These are phyloP conservation scores for Apotomis capreana DNA, from an alignment of 2,888 invertebrate genomes.

Conservation along the genomic window DNA sequence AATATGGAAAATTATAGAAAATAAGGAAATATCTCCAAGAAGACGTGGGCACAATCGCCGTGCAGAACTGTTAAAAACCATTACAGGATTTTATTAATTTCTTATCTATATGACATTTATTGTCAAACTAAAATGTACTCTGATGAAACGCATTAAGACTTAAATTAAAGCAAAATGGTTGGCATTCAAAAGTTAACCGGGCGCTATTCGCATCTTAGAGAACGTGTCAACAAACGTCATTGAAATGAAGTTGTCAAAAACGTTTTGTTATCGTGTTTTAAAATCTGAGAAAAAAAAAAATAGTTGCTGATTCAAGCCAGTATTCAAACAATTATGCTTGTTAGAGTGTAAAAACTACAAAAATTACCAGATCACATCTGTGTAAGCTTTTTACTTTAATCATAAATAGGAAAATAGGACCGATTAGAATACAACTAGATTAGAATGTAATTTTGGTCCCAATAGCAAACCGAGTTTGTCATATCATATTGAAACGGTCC, in stretches of 20 bases:
- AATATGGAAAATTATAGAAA: slow-evolving; percentile 42
- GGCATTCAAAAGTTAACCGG: neutral
- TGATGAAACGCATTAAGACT: fast-evolving
- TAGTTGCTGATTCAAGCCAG: too few relatives aligned
- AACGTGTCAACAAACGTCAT: neutral
- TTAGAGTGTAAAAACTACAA: too few relatives aligned
- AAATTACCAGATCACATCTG: too few relatives aligned
- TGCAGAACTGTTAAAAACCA: slow-evolving; percentile 6
- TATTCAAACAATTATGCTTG: too few relatives aligned
- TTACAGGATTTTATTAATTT: neutral
- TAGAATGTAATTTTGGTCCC: neutral
- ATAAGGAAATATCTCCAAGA: slow-evolving; percentile 44
- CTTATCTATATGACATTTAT: neutral
- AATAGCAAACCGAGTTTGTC: slow-evolving; percentile 1
- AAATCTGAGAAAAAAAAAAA: too few relatives aligned
- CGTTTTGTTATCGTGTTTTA: slow-evolving; percentile 26
- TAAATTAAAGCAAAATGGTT: neutral
- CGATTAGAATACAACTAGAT: too few relatives aligned
- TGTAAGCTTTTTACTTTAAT: too few relatives aligned
- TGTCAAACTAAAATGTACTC: neutral
- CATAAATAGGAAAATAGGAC: too few relatives aligned
- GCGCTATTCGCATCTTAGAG: neutral
- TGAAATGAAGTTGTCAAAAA: slow-evolving; percentile 5
- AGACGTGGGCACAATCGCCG: slow-evolving; percentile 45
- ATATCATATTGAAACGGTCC: slow-evolving; percentile 19